A percentile compares a stretch with the other conserved stretches of the same genome.
phyloP scores from a whole-genome alignment of 1,140 invertebrate species.

The Zaprionus africanus region DNA sequence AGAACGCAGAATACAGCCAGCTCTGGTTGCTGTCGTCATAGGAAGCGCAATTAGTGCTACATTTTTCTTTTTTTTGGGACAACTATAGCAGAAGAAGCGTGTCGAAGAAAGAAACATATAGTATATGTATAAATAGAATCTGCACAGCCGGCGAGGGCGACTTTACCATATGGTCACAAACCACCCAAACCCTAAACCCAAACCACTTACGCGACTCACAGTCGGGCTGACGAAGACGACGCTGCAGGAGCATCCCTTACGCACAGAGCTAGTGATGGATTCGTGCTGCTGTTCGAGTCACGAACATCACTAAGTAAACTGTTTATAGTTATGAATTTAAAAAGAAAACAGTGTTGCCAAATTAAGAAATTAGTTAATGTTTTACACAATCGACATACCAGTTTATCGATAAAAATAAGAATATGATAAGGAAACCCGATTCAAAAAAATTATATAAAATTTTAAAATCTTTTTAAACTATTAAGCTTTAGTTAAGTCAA shows the following conservation, averaged over 20 bases:
- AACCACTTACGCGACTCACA: conserved; percentile 62
- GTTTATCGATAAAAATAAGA: too few species aligned
- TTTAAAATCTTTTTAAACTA: too few species aligned
- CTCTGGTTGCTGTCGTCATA: background rate
- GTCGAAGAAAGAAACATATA: background rate
- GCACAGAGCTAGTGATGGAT: background rate
- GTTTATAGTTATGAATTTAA: background rate
- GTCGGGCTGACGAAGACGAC: conserved; percentile 34
- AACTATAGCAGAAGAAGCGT: conserved; percentile 15
- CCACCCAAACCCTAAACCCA: conserved; percentile 12
- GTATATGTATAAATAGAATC: conserved; percentile 49
- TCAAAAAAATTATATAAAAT: too few species aligned
- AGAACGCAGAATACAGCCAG: background rate
- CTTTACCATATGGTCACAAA: conserved; percentile 69
- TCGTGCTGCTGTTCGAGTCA: background rate
- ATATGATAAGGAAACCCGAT: too few species aligned
- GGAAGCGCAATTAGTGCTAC: conserved; percentile 61
- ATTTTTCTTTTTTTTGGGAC: conserved; percentile 35
- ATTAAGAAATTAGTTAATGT: background rate
- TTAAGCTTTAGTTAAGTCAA: too few species aligned
- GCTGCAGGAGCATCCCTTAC: conserved; percentile 67
- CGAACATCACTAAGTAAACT: background rate
- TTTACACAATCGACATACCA: too few species aligned
- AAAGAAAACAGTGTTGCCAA: background rate
- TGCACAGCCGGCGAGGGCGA: conserved; percentile 43